These are phyloP conservation scores for Drosophila lacertosa DNA, from an alignment of 1,140 invertebrate species.

Conservation along the genomic window DNA sequence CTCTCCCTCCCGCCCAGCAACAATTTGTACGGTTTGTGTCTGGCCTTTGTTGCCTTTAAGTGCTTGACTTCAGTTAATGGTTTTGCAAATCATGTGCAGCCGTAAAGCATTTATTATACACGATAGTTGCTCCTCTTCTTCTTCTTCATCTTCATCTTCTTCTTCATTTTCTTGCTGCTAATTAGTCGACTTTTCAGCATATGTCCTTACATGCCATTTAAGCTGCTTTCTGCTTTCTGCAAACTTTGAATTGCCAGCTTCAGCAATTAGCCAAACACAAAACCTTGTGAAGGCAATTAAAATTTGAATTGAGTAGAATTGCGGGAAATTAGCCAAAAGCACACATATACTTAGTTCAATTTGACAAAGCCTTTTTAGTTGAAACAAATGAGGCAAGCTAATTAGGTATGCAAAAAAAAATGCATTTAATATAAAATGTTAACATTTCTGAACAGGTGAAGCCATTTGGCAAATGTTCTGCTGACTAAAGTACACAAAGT, in stretches of 20 bases:
- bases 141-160: not conserved
- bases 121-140: not conserved
- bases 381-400: too few relatives aligned
- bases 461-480: too few relatives aligned
- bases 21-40: conserved; percentile 48
- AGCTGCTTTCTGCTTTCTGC: not conserved
- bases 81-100: conserved; percentile 23
- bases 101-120: not conserved
- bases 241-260: conserved; percentile 12
- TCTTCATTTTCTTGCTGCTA: not conserved
- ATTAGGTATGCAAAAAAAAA: too few relatives aligned
- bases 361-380: too few relatives aligned
- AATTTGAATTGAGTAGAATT: not conserved
- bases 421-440: too few relatives aligned
- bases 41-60: conserved; percentile 32
- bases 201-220: not conserved
- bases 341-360: too few relatives aligned
- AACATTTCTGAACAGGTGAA: too few relatives aligned
- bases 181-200: conserved; percentile 14
- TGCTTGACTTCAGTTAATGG: conserved; percentile 44
- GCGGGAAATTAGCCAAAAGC: not conserved
- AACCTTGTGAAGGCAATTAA: not conserved
- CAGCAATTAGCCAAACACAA: conserved; percentile 2
- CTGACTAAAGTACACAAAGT: too few relatives aligned
- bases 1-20: conserved; percentile 17